Base-by-base conservation (phyloP, 2,888 invertebrate species). In the Leptogaster cylindrica region DNA sequence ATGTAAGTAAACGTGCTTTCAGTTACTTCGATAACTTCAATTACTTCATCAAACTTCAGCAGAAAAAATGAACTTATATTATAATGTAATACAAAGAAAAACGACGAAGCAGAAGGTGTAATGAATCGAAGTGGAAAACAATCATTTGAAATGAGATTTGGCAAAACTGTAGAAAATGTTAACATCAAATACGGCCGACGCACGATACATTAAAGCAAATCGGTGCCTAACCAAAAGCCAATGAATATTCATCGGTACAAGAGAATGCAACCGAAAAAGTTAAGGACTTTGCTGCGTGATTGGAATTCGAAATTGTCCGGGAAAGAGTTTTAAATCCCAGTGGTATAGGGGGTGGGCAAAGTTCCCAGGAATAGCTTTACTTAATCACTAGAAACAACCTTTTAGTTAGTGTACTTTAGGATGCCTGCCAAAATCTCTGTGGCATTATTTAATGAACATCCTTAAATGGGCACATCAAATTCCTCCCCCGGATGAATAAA, bases 161-260 rank as follows among this genome's bases (percentile, higher is more conserved):
- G 36, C 7, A 58, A 58, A 58, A 39, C 41, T 27, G 58, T 58
- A 25, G 36, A 58, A n/a, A 58, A 39, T 58, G 58, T 25, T 39
- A 39, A 41, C 58, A 58, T 58, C 36, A 58, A 58, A 58, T 41
- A 58, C 41, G 58, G 58, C 39, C 58, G n/a, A n/a, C n/a, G n/a
- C 27, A 58, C 7, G 58, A 14, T 36, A 41, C 41, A 25, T 58
- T 41, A 58, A 58, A 41, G 58, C 41, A 58, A 58, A 58, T 58
- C 41, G 58, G 23, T 58, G 58, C 58, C 58, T 58, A 58, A 36
- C 58, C 58, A 14, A 27, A 58, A 14, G 58, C 25, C 39, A 58
- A 58, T 58, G 58, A 58, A 58, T 58, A 58, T 58, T 58, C 58
- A 58, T 58, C 25, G 18, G 25, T 27, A 39, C 39, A 39, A 31